Evolutionary conservation across 2,888 invertebrate genomes (phyloP).

Genomic region (Drymonia ruficornis): DNA sequence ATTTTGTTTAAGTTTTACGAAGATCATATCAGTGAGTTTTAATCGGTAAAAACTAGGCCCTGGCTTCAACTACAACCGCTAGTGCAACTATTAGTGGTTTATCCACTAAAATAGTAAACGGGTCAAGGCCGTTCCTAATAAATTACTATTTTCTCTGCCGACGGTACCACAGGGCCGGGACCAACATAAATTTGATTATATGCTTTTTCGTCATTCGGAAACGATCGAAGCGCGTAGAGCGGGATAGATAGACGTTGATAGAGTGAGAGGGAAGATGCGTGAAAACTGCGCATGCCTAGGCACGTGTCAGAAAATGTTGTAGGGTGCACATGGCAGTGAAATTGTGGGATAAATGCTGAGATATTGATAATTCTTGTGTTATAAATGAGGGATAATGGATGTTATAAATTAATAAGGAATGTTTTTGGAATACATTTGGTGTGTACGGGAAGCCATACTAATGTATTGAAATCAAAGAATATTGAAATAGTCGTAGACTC

Average conservation of each 20-base stretch:
- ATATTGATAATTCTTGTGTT: neutral
- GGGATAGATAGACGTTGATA: constrained; percentile 50
- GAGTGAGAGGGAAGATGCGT: constrained; percentile 47
- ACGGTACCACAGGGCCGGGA: constrained; percentile 55
- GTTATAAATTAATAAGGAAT: too few species aligned
- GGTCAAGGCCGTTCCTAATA: constrained; percentile 60
- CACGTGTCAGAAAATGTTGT: constrained; percentile 66
- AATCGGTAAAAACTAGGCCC: too few species aligned
- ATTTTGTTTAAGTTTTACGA: too few species aligned
- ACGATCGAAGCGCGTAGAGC: constrained; percentile 76
- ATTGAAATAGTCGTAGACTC: too few species aligned
- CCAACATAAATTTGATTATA: constrained; percentile 81
- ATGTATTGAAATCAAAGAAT: too few species aligned
- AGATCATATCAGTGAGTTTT: too few species aligned
- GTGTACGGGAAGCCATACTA: too few species aligned
- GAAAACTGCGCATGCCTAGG: constrained; percentile 68
- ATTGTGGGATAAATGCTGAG: constrained; percentile 38
- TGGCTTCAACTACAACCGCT: too few species aligned
- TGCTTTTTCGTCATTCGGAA: constrained; percentile 80
- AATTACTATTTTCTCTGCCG: constrained; percentile 43
- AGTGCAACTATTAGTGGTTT: too few species aligned
- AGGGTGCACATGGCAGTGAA: constrained; percentile 39
- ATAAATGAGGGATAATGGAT: too few species aligned
- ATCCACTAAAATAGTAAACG: neutral
- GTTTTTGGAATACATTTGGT: too few species aligned